A percentile compares a stretch with the other conserved stretches of the same genome.
Conservation (phyloP, 2,888 invertebrate species). For the Scaptomyza polygonia region DNA sequence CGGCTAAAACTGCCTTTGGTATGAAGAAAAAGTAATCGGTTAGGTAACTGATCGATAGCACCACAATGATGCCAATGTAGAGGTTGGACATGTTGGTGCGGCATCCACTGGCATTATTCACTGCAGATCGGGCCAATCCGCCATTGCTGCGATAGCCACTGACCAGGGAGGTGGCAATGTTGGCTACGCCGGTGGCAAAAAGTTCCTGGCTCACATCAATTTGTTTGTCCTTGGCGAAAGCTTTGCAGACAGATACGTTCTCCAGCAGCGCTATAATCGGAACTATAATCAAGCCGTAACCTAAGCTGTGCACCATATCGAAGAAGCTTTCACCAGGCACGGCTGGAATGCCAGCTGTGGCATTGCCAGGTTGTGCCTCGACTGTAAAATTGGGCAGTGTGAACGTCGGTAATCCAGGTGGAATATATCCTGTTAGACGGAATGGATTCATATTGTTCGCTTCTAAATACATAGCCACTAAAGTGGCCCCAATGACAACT, state of each 20-base stretch:
- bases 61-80: slow-evolving; percentile 92
- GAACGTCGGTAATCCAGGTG: slow-evolving; percentile 89
- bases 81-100: slow-evolving; percentile 92
- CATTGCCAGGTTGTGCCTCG: slow-evolving; percentile 79
- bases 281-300: slow-evolving; percentile 92
- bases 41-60: slow-evolving; percentile 92
- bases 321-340: slow-evolving; percentile 84
- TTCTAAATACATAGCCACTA: slow-evolving; percentile 87
- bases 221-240: slow-evolving; percentile 88
- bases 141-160: slow-evolving; percentile 92
- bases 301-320: slow-evolving; percentile 91
- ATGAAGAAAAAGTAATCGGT: slow-evolving; percentile 94
- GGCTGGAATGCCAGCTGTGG: slow-evolving; percentile 66
- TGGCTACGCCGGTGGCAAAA: slow-evolving; percentile 90
- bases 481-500: slow-evolving; percentile 89
- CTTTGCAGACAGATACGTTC: slow-evolving; percentile 89
- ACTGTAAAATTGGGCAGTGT: slow-evolving; percentile 88
- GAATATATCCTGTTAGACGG: slow-evolving; percentile 89
- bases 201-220: slow-evolving; percentile 96
- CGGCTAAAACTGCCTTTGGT: slow-evolving; percentile 92
- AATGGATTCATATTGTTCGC: slow-evolving; percentile 85
- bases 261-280: slow-evolving; percentile 94
- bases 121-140: slow-evolving; percentile 92
- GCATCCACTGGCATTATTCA: slow-evolving; percentile 94
- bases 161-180: slow-evolving; percentile 93